These are phyloP conservation scores for Helicoverpa armigera DNA, from an alignment of 1,140 invertebrate species.

Conservation along the genomic window DNA sequence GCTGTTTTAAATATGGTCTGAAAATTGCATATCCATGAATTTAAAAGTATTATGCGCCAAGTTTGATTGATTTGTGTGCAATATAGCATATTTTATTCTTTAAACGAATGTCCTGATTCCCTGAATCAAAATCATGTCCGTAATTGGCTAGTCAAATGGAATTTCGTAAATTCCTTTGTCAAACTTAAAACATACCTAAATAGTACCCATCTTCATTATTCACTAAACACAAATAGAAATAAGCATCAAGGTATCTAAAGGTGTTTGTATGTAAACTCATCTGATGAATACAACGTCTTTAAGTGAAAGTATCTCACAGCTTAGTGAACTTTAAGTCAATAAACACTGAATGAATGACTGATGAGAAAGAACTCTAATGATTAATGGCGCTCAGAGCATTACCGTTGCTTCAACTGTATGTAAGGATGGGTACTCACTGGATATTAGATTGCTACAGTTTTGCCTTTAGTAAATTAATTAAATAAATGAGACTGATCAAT, in stretches of 20 bases:
- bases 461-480: too few relatives aligned
- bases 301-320: conserved; percentile 45
- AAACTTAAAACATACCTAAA: too few relatives aligned
- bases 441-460: neutral
- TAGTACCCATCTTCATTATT: neutral
- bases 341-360: conserved; percentile 50
- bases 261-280: neutral
- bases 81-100: too few relatives aligned
- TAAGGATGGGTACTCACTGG: conserved; percentile 13
- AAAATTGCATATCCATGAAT: too few relatives aligned
- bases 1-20: too few relatives aligned
- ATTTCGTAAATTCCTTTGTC: too few relatives aligned
- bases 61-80: too few relatives aligned
- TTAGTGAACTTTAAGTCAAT: conserved; percentile 48
- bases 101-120: too few relatives aligned
- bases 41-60: too few relatives aligned
- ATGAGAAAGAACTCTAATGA: conserved; percentile 48
- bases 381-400: conserved; percentile 44
- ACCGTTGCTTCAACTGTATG: conserved; percentile 46
- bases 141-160: too few relatives aligned
- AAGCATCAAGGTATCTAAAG: neutral
- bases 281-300: neutral
- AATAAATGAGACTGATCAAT: too few relatives aligned
- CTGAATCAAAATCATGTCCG: too few relatives aligned
- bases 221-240: neutral